Evolutionary conservation across 2,888 invertebrate species (phyloP).

Genomic region (Linyphia triangularis): DNA sequence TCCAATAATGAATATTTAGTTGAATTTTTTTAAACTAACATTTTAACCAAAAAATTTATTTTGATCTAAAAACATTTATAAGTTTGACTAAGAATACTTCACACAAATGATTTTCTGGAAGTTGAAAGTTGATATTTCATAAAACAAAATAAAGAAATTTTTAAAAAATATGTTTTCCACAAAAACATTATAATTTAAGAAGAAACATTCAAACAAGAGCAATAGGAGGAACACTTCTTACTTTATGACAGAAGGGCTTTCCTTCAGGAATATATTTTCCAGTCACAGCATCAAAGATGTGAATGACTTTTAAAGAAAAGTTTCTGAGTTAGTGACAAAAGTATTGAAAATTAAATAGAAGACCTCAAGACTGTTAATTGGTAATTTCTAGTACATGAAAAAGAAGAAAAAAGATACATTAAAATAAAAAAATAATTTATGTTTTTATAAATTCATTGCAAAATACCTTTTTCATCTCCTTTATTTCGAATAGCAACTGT

Average conservation of each 20-base stretch:
- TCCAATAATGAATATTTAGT: too few species aligned
- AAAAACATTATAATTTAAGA: too few species aligned
- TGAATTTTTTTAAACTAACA: too few species aligned
- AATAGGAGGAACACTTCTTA: conserved; percentile 77
- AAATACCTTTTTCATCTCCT: conserved; percentile 88
- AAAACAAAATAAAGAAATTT: too few species aligned
- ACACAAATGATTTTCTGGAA: too few species aligned
- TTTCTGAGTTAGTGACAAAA: neutral
- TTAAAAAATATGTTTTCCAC: too few species aligned
- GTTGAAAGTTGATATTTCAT: too few species aligned
- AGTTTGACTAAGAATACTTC: too few species aligned
- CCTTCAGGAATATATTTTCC: conserved; percentile 87
- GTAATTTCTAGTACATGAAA: neutral
- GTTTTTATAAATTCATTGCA: neutral
- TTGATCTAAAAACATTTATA: too few species aligned
- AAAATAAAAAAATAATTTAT: neutral
- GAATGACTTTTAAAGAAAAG: conserved; percentile 84
- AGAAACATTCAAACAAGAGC: too few species aligned
- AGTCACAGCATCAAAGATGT: conserved; percentile 90
- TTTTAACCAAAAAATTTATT: too few species aligned
- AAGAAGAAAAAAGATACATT: neutral
- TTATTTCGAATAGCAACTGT: conserved; percentile 92
- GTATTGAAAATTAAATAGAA: neutral
- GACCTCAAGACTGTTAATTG: neutral
- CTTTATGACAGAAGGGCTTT: conserved; percentile 87